A percentile compares a stretch with the other conserved stretches of the same genome.
Evolutionary conservation across 92 coral and sea anemone species (phyloP).

Genomic region (Heliopora coerulea): DNA sequence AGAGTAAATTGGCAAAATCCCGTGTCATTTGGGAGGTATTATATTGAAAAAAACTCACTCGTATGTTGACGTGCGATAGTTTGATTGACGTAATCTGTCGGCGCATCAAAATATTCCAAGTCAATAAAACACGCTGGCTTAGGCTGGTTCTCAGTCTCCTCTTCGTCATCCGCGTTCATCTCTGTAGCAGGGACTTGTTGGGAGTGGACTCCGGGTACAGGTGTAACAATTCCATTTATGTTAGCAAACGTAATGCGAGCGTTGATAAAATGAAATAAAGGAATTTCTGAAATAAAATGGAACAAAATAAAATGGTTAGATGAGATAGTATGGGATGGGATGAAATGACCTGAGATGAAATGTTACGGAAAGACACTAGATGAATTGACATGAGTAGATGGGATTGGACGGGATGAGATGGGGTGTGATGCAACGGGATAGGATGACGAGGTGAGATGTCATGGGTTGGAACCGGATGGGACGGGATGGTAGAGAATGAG

Average conservation of each 20-base stretch:
- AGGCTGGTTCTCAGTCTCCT: slow-evolving; percentile 26
- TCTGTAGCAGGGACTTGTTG: slow-evolving; percentile 37
- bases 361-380: background rate
- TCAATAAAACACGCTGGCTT: slow-evolving; percentile 66
- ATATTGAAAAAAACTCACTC: slow-evolving; percentile 73
- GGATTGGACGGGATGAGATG: background rate
- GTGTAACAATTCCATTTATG: slow-evolving; percentile 69
- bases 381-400: background rate
- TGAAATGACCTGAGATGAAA: background rate
- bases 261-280: slow-evolving; percentile 92
- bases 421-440: background rate
- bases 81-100: slow-evolving; percentile 72
- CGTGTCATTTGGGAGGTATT: background rate
- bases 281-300: slow-evolving; percentile 68
- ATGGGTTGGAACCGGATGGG: background rate
- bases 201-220: slow-evolving; percentile 65
- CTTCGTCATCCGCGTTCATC: slow-evolving; percentile 33
- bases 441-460: background rate
- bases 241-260: slow-evolving; percentile 96
- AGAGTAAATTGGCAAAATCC: no score
- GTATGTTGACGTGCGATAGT: slow-evolving; percentile 69
- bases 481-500: background rate
- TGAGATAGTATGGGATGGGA: background rate
- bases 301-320: background rate
- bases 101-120: slow-evolving; percentile 69